These are phyloP conservation scores for Hystrix brachyura DNA, from an alignment of 2,113 vertebrate genomes.

Conservation along the genomic window DNA sequence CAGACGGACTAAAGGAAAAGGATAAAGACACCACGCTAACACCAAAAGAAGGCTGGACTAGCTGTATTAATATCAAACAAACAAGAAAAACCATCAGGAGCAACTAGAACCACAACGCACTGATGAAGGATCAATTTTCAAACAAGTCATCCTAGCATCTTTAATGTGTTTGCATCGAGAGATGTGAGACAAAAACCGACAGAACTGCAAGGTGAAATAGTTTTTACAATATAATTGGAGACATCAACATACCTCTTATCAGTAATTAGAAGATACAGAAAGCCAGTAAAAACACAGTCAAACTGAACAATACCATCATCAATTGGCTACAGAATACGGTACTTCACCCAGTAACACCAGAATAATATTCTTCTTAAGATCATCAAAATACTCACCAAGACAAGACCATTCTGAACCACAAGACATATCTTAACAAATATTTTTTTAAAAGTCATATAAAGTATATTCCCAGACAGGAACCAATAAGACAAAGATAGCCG, in stretches of 20 bases:
- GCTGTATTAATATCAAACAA: not conserved
- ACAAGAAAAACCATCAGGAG: not conserved
- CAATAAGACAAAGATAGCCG: not conserved
- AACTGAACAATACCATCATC: not conserved
- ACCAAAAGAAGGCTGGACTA: not conserved
- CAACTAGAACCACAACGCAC: not conserved
- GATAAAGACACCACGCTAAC: not conserved
- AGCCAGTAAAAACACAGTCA: not conserved
- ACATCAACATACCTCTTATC: not conserved
- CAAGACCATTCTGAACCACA: not conserved
- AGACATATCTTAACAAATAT: not conserved
- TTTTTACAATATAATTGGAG: not conserved
- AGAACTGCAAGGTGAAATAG: not conserved
- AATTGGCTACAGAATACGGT: not conserved
- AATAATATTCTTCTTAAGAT: not conserved
- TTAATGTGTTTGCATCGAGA: not conserved
- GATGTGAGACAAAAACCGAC: not conserved
- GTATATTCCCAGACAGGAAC: not conserved
- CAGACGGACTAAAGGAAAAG: not conserved
- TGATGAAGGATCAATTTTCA: not conserved
- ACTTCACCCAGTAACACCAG: not conserved
- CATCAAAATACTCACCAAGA: constrained; percentile 13
- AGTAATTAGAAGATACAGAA: not conserved
- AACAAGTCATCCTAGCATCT: not conserved
- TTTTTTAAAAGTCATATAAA: not conserved